Evolutionary conservation across 2,113 vertebrate species (phyloP), one percentile per base, ranked within the genome.

Genomic region (Bungarus multicinctus): DNA sequence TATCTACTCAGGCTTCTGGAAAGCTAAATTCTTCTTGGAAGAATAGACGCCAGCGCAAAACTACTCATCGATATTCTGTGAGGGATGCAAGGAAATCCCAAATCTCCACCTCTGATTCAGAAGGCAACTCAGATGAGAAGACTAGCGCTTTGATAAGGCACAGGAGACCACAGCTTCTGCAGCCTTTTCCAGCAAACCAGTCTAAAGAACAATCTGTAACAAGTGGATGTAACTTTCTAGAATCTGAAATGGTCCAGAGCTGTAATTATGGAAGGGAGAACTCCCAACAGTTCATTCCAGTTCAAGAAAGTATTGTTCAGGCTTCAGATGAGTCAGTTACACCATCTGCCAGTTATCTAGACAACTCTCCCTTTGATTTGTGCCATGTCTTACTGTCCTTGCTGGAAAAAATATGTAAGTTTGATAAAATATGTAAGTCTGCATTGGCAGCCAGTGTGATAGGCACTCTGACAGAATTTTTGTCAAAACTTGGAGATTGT

Each of bases 351-450:
- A 98, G 97, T 96, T 98, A 95, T 90, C 95, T 96, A 96, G 97
- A 98, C 95, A 99, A 99, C 93, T 99, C 99, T 11, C 98, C 99
- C 9, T 99, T 99, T 96, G 98, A 99, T 89, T 98, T 99, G 91
- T 99, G 99, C 95, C 98, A 96, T 54, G 98, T 99, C 90, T 97
- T 99, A 89, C 96, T 99, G 30, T 99, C 99, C 23, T 97, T 99
- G 52, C 94, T 99, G 90, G 99, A 99, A 96, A 99, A 99, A 93
- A 98, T 99, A 86, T 99, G 98, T 93, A 99, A 98, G 92, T 99
- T 99, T 96, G 99, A 99, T 97, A 97, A n/a, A n/a, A n/a, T n/a
- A n/a, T n/a, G n/a, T n/a, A 98, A 97, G 94, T 98, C 99, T n/a
- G 97, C 98, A 69, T 97, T 99, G 85, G 98, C 98, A 5, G 97